Conservation (phyloP, 2,113 vertebrate genomes). For the Misgurnus anguillicaudatus region DNA sequence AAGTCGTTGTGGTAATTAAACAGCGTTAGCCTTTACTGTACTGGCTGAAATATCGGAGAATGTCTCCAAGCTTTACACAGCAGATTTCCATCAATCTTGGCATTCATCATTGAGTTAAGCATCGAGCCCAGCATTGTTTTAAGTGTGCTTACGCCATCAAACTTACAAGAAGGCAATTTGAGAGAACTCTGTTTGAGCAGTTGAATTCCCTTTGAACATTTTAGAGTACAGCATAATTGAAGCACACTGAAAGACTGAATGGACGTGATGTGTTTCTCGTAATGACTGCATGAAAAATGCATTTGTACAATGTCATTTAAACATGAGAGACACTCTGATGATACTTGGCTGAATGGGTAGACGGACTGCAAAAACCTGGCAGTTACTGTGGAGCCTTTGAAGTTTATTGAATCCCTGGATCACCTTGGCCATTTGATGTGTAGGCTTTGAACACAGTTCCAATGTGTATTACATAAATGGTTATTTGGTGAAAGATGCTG, state of each 20-base stretch:
- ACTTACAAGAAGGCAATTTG: neutral
- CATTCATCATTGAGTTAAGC: neutral
- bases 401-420: conserved; percentile 32
- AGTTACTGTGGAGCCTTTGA: conserved; percentile 4
- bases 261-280: neutral
- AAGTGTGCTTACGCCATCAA: neutral
- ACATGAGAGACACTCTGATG: conserved; percentile 18
- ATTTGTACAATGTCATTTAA: neutral
- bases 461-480: conserved; percentile 41
- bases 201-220: too few relatives aligned
- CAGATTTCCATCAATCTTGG: neutral
- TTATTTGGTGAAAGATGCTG: conserved; percentile 28
- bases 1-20: conserved; percentile 18
- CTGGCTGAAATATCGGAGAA: neutral
- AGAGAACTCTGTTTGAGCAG: neutral
- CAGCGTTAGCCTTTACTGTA: conserved; percentile 12
- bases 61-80: conserved; percentile 23
- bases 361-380: neutral
- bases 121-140: neutral
- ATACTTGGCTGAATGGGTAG: neutral
- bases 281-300: neutral
- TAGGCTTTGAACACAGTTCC: conserved; percentile 39
- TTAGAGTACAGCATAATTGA: too few relatives aligned
- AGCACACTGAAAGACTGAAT: too few relatives aligned
- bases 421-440: conserved; percentile 22